Evolutionary conservation across 1,140 invertebrate species (phyloP).

Genomic region (Orchestia grillus): DNA sequence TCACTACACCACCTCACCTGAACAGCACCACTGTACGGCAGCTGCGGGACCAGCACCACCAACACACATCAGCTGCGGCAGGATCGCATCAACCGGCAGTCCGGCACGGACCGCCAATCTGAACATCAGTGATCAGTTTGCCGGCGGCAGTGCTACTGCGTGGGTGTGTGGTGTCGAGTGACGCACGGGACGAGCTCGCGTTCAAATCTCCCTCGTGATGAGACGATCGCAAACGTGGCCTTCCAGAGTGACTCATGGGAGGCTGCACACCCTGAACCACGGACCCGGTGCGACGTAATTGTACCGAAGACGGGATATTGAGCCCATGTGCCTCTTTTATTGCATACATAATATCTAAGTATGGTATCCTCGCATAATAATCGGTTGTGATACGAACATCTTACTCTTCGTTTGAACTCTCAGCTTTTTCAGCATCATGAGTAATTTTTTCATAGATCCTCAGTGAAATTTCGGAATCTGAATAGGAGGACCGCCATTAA

Average conservation of each 20-base stretch:
- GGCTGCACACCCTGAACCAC: background rate
- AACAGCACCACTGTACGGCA: background rate
- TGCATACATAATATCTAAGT: background rate
- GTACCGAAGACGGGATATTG: background rate
- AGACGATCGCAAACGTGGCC: background rate
- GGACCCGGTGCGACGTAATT: background rate
- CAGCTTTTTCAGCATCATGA: no score
- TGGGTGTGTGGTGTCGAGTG: background rate
- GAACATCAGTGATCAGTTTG: background rate
- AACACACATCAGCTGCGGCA: background rate
- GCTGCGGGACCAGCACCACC: no score
- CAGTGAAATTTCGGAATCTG: no score
- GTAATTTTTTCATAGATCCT: no score
- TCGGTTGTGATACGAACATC: background rate
- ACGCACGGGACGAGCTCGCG: background rate
- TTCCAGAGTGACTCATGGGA: background rate
- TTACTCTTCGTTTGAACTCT: background rate
- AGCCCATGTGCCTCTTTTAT: background rate
- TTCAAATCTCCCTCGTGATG: slow-evolving; percentile 25
- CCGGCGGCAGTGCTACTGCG: background rate
- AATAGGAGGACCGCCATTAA: no score
- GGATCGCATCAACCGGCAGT: background rate
- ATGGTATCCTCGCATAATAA: background rate
- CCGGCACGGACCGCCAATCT: background rate
- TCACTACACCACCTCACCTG: background rate